Evolutionary conservation across 2,113 vertebrate genomes (phyloP), one percentile per base, ranked within the genome.

Genomic region (Rhegmatorhina hoffmannsi): DNA sequence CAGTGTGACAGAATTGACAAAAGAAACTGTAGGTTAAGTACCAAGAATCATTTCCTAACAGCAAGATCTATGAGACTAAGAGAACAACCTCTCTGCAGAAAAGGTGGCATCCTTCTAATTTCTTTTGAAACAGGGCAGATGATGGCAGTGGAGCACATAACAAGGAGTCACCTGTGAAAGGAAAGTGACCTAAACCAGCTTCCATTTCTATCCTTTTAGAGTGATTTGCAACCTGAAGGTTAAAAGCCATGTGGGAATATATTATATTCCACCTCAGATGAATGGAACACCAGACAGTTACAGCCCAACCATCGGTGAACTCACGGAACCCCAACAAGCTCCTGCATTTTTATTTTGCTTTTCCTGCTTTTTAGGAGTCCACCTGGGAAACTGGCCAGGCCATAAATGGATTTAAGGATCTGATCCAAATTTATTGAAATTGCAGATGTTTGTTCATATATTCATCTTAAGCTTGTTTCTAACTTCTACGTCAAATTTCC

Each of bases 21-120:
- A 81, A 78, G 68, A 87, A 92, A 89, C 78, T 64, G 55, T 69
- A 93, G 92, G 90, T 93, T 92, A 93, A 94, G 46, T 93, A 95
- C 21, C 49, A 94, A 40, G 52, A 87, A 89, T 49, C 24, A n/a
- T 72, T 84, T 90, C 75, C 64, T 86, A 92, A 58, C 47, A 88
- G 55, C 46, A 91, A 80, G 38, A 80, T 62, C 75, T 59, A 76
- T 50, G 47, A 78, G 56, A 70, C 47, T 46, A 0, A 83, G 70
- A 56, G 82, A 64, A 56, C 5, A 72, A 52, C 29, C 34, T 56
- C 38, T 47, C 26, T 2, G 1, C 55, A 77, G 50, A 77, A 82
- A 56, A 83, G 21, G 70, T 63, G 14, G 53, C 44, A 90, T 77
- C 68, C 34, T 74, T 91, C 44, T 36, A 50, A 73, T 59, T 80